Percentiles rank a stretch among this genome's conserved stretches.
Conservation (phyloP, 2,797 vertebrate species). For the Meda fulgida region DNA sequence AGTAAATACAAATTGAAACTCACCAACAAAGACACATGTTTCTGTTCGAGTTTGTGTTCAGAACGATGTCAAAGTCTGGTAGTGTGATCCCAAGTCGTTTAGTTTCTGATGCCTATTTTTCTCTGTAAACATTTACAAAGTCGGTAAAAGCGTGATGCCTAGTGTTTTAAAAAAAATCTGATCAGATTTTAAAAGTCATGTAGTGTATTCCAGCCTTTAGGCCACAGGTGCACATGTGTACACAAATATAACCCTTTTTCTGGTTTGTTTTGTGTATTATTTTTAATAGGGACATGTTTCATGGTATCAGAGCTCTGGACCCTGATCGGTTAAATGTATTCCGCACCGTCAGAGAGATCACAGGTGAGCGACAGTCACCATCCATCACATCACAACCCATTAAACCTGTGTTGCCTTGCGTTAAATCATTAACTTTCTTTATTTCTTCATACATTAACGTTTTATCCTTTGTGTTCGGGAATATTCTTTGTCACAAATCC, state of each 20-base stretch:
- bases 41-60: too few species aligned
- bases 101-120: too few species aligned
- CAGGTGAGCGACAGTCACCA: constrained; percentile 79
- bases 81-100: too few species aligned
- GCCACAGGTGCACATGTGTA: background rate
- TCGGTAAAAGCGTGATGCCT: too few species aligned
- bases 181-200: too few species aligned
- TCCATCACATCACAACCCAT: constrained; percentile 25
- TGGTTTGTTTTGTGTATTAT: background rate
- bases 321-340: constrained; percentile 92
- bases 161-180: too few species aligned
- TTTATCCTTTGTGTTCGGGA: background rate
- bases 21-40: too few species aligned
- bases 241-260: background rate
- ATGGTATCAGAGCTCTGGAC: constrained; percentile 90
- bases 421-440: constrained; percentile 27
- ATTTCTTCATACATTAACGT: constrained; percentile 15
- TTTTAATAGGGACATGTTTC: constrained; percentile 88
- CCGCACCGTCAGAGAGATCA: constrained; percentile 94
- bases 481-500: constrained; percentile 13
- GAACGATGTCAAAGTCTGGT: too few species aligned
- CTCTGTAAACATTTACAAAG: too few species aligned
- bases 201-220: background rate
- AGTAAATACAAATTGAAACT: too few species aligned
- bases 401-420: background rate